Conservation (phyloP, 1,140 invertebrate species). For the Drosophila jambulina region DNA sequence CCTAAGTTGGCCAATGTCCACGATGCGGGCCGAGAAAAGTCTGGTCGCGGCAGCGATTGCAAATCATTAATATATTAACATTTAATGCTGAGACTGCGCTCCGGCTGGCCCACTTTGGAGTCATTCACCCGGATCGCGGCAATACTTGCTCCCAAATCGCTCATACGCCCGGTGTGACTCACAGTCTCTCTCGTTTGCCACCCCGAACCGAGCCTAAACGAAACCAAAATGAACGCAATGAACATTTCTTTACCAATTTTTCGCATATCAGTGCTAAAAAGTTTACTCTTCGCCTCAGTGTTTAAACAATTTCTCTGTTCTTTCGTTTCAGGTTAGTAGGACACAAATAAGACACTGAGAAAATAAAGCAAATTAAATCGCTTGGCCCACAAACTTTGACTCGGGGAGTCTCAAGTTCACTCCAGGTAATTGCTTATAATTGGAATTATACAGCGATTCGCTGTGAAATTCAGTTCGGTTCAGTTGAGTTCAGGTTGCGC, state of each 20-base stretch:
- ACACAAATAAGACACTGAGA: conserved; percentile 24
- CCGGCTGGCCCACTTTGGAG: conserved; percentile 56
- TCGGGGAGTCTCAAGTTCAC: conserved; percentile 55
- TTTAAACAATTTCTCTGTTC: conserved; percentile 64
- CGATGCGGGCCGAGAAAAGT: conserved; percentile 56
- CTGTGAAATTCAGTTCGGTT: conserved; percentile 70
- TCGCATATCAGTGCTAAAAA: conserved; percentile 73
- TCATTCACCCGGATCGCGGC: conserved; percentile 57
- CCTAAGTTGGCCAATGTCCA: conserved; percentile 58
- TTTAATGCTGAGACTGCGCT: conserved; percentile 47
- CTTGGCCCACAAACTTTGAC: conserved; percentile 55
- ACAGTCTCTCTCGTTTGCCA: conserved; percentile 16
- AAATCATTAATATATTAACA: conserved; percentile 78
- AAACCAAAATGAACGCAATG: conserved; percentile 18
- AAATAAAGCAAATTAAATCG: conserved; percentile 13
- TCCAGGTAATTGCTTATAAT: conserved; percentile 73
- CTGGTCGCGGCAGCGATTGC: conserved; percentile 52
- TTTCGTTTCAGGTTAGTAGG: conserved; percentile 71
- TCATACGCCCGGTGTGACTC: conserved; percentile 55
- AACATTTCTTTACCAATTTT: conserved; percentile 40
- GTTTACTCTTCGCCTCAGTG: conserved; percentile 17
- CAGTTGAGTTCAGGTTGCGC: conserved; percentile 39
- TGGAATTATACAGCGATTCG: conserved; percentile 73
- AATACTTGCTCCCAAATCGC: conserved; percentile 32
- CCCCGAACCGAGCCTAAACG: conserved; percentile 28